These are phyloP conservation scores for Cotesia vestalis DNA, from an alignment of 1,140 invertebrate species.

Conservation along the genomic window DNA sequence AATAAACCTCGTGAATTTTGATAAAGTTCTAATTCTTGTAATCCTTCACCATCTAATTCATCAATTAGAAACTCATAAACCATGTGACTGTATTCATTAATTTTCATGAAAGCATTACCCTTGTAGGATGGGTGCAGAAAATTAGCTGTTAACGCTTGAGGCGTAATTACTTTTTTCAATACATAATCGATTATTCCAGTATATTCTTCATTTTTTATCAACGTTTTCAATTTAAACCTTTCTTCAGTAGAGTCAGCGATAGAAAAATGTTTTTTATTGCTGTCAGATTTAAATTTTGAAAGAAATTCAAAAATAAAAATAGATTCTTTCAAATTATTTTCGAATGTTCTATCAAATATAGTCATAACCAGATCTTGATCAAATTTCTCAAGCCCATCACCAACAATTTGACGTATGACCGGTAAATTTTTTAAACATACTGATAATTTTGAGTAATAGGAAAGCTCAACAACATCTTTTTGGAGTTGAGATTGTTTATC, in stretches of 20 bases:
- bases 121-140: background rate
- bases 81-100: background rate
- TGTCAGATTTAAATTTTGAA: too few species aligned
- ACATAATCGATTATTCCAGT: too few species aligned
- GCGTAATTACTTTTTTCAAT: background rate
- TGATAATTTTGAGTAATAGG: too few species aligned
- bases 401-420: background rate
- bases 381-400: background rate
- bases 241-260: too few species aligned
- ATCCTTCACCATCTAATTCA: slow-evolving; percentile 1
- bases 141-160: slow-evolving; percentile 4
- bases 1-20: background rate
- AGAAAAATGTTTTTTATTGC: too few species aligned
- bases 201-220: too few species aligned
- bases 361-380: background rate
- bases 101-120: slow-evolving; percentile 10
- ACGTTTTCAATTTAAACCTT: too few species aligned
- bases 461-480: too few species aligned
- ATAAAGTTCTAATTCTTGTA: slow-evolving; percentile 1
- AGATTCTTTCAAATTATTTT: background rate
- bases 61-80: slow-evolving; percentile 9
- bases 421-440: background rate
- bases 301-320: too few species aligned
- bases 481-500: too few species aligned
- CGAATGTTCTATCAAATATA: background rate